Percentiles rank a stretch among this genome's conserved stretches.
These are phyloP conservation scores for Polydrusus cervinus DNA, from an alignment of 2,888 invertebrate species.

Conservation along the genomic window DNA sequence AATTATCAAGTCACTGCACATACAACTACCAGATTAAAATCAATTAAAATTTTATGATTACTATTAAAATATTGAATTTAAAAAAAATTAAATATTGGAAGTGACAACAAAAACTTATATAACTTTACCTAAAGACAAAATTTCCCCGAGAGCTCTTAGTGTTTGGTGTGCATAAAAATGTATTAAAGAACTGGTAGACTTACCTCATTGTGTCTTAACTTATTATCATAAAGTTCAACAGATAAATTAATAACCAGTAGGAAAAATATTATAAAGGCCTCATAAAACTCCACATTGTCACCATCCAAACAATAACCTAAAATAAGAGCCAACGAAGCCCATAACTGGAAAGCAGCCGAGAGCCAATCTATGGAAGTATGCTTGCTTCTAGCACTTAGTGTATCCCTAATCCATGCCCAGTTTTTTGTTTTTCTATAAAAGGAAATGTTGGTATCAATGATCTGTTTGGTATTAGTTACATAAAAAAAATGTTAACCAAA, in stretches of 20 bases:
- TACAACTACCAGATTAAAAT: too few relatives aligned
- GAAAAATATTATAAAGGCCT: constrained; percentile 74
- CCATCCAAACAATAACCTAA: constrained; percentile 60
- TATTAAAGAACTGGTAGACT: not conserved
- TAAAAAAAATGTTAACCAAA: too few relatives aligned
- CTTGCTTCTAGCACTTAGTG: constrained; percentile 74
- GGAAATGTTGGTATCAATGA: not conserved
- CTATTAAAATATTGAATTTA: too few relatives aligned
- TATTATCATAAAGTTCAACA: constrained; percentile 79
- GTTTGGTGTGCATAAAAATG: too few relatives aligned
- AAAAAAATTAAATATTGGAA: too few relatives aligned
- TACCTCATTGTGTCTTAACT: constrained; percentile 76
- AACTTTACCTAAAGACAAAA: too few relatives aligned
- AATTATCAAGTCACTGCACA: too few relatives aligned
- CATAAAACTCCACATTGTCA: constrained; percentile 69
- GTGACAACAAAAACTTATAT: too few relatives aligned
- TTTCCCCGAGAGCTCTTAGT: too few relatives aligned
- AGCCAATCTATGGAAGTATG: constrained; percentile 81
- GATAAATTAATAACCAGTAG: constrained; percentile 74
- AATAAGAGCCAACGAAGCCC: constrained; percentile 73
- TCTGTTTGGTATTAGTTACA: too few relatives aligned
- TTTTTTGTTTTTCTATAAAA: constrained; percentile 69
- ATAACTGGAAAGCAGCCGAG: constrained; percentile 75
- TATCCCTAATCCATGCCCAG: constrained; percentile 72
- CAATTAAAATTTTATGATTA: too few relatives aligned